These are phyloP conservation scores for Epinotia demarniana DNA, from an alignment of 2,888 invertebrate species.

Conservation along the genomic window DNA sequence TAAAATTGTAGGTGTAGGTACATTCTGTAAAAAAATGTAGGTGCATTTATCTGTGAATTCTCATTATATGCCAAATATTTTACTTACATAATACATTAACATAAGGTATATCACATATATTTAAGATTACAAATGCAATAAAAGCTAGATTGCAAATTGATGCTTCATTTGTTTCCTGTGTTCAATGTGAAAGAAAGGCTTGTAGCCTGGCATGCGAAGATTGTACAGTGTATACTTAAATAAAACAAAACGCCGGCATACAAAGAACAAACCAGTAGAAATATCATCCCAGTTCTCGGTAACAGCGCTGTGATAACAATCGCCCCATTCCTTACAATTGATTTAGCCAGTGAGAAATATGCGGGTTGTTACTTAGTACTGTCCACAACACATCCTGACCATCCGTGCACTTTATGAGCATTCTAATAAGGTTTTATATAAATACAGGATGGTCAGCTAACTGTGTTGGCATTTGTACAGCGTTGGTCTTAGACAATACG, in stretches of 20 bases:
- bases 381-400: too few species aligned
- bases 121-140: constrained; percentile 18
- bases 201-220: constrained; percentile 1
- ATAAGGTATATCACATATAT: constrained; percentile 4
- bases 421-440: too few species aligned
- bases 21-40: constrained; percentile 6
- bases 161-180: constrained; percentile 2
- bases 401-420: too few species aligned
- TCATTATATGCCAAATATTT: constrained; percentile 42
- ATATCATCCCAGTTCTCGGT: constrained; percentile 11
- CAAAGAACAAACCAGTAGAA: constrained; percentile 10
- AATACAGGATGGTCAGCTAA: too few species aligned
- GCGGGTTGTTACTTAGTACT: constrained; percentile 13
- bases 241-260: background rate
- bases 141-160: constrained; percentile 4
- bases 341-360: constrained; percentile 11
- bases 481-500: background rate
- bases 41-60: constrained; percentile 48
- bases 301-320: constrained; percentile 18
- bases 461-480: background rate
- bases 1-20: constrained; percentile 46
- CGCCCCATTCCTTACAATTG: constrained; percentile 22
- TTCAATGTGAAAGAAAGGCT: constrained; percentile 13
- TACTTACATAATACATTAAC: constrained; percentile 13
- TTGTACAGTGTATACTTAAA: background rate